Conservation (phyloP, 2,113 vertebrate genomes). For the Tringa solitaria region DNA sequence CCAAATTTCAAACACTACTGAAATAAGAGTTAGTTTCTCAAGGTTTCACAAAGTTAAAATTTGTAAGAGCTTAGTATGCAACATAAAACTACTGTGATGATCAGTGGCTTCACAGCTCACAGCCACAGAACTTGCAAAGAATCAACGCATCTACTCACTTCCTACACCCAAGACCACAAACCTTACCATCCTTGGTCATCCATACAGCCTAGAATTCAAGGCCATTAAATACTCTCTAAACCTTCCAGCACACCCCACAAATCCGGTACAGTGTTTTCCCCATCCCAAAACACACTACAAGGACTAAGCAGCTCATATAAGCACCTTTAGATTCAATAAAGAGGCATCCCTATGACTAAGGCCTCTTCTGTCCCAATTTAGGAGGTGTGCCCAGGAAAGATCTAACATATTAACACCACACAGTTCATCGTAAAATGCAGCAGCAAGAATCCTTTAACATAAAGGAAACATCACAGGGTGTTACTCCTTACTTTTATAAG, state of each 20-base stretch:
- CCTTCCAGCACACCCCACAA: not conserved
- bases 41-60: not conserved
- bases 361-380: not conserved
- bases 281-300: not conserved
- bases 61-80: not conserved
- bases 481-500: not conserved
- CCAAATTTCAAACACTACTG: rapidly evolving
- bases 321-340: not conserved
- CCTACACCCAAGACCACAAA: not conserved
- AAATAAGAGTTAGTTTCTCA: not conserved
- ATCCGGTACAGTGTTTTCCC: not conserved
- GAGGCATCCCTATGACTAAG: not conserved
- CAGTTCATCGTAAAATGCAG: not conserved
- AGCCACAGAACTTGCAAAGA: not conserved
- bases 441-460: not conserved
- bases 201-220: not conserved
- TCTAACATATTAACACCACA: not conserved
- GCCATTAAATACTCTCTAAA: not conserved
- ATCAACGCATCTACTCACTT: not conserved
- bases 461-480: not conserved
- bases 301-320: not conserved
- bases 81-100: not conserved
- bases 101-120: not conserved
- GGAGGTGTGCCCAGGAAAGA: not conserved
- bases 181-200: not conserved